Base-by-base conservation (phyloP, 2,888 invertebrate genomes). In the Hirtodrosophila trivittata region DNA sequence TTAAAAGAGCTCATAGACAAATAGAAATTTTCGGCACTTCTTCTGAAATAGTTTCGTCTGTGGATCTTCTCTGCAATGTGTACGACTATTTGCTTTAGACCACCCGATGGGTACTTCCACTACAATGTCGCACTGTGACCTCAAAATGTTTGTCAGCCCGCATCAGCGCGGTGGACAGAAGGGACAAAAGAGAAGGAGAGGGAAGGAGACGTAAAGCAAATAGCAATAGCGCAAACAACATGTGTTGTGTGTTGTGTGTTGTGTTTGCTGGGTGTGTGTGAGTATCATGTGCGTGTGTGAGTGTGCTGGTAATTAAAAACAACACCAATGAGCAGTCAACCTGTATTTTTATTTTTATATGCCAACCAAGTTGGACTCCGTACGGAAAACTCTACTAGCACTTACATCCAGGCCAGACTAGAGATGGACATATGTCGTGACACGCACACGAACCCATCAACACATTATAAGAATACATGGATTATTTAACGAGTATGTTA, bases 231-330 rank as follows among this genome's bases (percentile, higher is more conserved):
- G 39, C 66, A 65, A 71, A 65, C 58, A 65, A 33, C 43, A 51
- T 56, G 54, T 55, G 16, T 47, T 33, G 39, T 51, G 55, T 58
- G 58, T 64, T 38, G 1, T 10, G 10, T 38, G 12, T 21, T 46
- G 38, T 30, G 43, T n/a, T n/a, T n/a, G n/a, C n/a, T 13, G n/a
- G 28, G 47, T 42, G 25, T n/a, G 25, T 32, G 10, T 30, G 18
- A 9, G 13, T 38, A 16, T 37, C 39, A 39, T 59, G 45, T 64
- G 30, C 13, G 18, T 39, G 50, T 35, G 38, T 52, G 50, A 42
- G 63, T 47, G 54, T 63, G 51, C 49, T 62, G 86, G 86, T 77
- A 82, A 81, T 84, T 86, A 86, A 86, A 86, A 65, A 32, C 75
- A 86, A 68, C 62, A 78, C 60, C 55, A 62, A 35, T n/a, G 28